Conservation (phyloP, 2,113 vertebrate species). For the Dromaius novaehollandiae region DNA sequence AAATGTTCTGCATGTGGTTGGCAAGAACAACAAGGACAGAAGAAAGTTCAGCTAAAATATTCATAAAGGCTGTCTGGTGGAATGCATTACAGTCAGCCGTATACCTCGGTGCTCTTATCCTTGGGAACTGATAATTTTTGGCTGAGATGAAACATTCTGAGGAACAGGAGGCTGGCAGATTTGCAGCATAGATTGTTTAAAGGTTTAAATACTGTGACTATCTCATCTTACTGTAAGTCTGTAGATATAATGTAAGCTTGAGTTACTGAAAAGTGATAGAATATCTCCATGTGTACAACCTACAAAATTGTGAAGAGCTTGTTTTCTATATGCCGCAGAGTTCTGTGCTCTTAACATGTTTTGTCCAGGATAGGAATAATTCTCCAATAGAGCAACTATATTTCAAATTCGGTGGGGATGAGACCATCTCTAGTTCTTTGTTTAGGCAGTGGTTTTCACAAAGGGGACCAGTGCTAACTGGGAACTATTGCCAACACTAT, state of each 20-base stretch:
- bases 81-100: constrained; percentile 36
- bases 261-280: constrained; percentile 53
- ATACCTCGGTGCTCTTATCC: constrained; percentile 28
- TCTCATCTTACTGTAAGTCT: constrained; percentile 56
- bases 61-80: constrained; percentile 28
- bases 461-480: constrained; percentile 1
- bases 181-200: constrained; percentile 32
- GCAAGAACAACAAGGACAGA: constrained; percentile 53
- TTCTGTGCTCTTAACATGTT: neutral
- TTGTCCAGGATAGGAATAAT: neutral
- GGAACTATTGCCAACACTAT: constrained; percentile 22
- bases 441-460: constrained; percentile 13
- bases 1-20: constrained; percentile 60
- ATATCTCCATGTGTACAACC: neutral
- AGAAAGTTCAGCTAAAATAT: constrained; percentile 62
- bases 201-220: constrained; percentile 62
- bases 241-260: constrained; percentile 25
- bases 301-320: constrained; percentile 16
- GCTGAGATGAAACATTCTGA: constrained; percentile 24
- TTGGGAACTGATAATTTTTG: constrained; percentile 43
- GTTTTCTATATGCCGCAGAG: neutral
- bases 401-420: neutral
- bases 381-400: constrained; percentile 12
- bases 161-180: constrained; percentile 61
- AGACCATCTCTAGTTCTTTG: constrained; percentile 14